A percentile compares a stretch with the other conserved stretches of the same genome.
These are phyloP conservation scores for Diprion similis DNA, from an alignment of 1,140 invertebrate species.

Conservation along the genomic window DNA sequence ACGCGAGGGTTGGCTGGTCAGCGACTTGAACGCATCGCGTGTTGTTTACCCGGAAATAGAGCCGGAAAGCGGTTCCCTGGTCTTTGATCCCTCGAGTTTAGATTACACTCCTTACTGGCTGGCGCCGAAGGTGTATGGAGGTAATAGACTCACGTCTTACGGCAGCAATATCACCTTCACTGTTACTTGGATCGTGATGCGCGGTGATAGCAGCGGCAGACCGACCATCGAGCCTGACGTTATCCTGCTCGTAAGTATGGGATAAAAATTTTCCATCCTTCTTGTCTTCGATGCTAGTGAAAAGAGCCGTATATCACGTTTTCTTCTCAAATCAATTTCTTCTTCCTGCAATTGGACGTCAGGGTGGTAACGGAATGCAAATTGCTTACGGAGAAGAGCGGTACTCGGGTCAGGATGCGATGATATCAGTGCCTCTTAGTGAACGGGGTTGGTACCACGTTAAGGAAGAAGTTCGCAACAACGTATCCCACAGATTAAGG, in stretches of 20 bases:
- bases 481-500: constrained; percentile 60
- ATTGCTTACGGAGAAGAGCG: constrained; percentile 76
- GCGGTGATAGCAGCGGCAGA: constrained; percentile 88
- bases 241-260: constrained; percentile 75
- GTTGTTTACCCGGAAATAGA: constrained; percentile 62
- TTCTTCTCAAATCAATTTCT: constrained; percentile 15
- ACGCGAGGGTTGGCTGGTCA: constrained; percentile 69
- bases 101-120: constrained; percentile 87
- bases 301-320: not conserved
- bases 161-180: constrained; percentile 80
- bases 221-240: constrained; percentile 86
- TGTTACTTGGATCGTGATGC: constrained; percentile 83
- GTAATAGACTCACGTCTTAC: constrained; percentile 83
- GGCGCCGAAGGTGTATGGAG: constrained; percentile 77
- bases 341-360: constrained; percentile 6
- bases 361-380: constrained; percentile 73
- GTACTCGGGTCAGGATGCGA: constrained; percentile 66
- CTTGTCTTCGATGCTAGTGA: not conserved
- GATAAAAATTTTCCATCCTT: not conserved
- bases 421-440: constrained; percentile 69
- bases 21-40: constrained; percentile 65
- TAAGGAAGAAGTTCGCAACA: constrained; percentile 66
- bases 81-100: constrained; percentile 71
- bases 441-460: constrained; percentile 82
- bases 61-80: constrained; percentile 63